phyloP scores from a whole-genome alignment of 2,888 invertebrate genomes.

The Nomada flava region DNA sequence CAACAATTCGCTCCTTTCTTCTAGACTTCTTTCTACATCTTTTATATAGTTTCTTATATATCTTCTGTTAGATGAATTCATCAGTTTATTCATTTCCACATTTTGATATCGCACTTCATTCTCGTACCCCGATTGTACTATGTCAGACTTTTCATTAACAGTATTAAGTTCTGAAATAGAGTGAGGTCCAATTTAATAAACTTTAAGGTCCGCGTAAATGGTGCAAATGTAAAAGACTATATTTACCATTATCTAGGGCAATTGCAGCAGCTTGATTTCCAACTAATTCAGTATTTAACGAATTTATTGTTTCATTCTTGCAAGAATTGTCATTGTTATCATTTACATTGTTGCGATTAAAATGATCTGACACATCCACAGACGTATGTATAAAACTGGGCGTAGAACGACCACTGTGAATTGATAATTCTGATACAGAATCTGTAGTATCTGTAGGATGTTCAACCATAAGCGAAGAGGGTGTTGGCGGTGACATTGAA shows the following conservation, averaged over 20 bases:
- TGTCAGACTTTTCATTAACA: constrained; percentile 8
- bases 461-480: constrained; percentile 75
- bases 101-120: constrained; percentile 30
- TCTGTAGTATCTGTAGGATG: constrained; percentile 74
- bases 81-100: constrained; percentile 22
- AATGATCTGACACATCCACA: constrained; percentile 68
- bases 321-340: constrained; percentile 52
- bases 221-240: neutral
- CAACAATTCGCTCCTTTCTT: constrained; percentile 57
- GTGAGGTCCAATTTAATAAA: neutral
- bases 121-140: constrained; percentile 18
- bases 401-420: constrained; percentile 73
- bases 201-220: neutral
- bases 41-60: constrained; percentile 52
- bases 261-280: constrained; percentile 82
- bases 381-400: constrained; percentile 68
- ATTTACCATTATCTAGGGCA: constrained; percentile 74
- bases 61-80: constrained; percentile 33
- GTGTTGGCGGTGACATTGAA: constrained; percentile 66
- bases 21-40: constrained; percentile 58
- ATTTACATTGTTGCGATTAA: constrained; percentile 42
- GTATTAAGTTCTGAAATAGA: constrained; percentile 37
- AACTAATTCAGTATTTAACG: constrained; percentile 16
- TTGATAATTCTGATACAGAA: constrained; percentile 75
- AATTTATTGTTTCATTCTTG: constrained; percentile 15